A percentile compares a stretch with the other conserved stretches of the same genome.
phyloP scores from a whole-genome alignment of 2,888 invertebrate species.

The Drosophila eohydei region DNA sequence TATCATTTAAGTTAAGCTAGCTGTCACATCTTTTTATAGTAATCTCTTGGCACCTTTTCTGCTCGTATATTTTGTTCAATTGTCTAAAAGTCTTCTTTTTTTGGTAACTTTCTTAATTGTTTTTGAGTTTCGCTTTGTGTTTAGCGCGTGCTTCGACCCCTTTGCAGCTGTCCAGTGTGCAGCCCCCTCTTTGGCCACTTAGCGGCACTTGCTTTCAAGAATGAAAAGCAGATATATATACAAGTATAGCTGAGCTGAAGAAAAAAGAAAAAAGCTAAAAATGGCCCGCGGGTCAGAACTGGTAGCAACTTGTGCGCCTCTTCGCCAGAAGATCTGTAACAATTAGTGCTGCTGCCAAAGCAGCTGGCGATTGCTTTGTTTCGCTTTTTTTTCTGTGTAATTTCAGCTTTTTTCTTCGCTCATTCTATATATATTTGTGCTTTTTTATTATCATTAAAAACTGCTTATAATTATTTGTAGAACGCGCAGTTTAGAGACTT shows the following conservation, averaged over 20 bases:
- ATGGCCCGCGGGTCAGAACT: slow-evolving; percentile 65
- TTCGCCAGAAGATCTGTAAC: slow-evolving; percentile 78
- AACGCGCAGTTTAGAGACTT: slow-evolving; percentile 65
- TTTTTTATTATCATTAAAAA: slow-evolving; percentile 71
- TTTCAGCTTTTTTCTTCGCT: background rate
- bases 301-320: slow-evolving; percentile 75
- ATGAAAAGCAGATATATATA: slow-evolving; percentile 27
- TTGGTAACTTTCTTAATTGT: slow-evolving; percentile 47
- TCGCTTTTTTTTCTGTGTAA: slow-evolving; percentile 44
- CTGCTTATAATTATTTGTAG: slow-evolving; percentile 80
- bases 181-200: slow-evolving; percentile 63
- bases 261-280: slow-evolving; percentile 24
- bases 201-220: slow-evolving; percentile 76
- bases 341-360: slow-evolving; percentile 74
- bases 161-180: slow-evolving; percentile 31
- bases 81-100: background rate
- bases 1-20: background rate
- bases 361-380: slow-evolving; percentile 58
- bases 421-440: background rate
- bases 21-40: background rate
- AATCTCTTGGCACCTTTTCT: slow-evolving; percentile 7
- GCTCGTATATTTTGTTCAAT: slow-evolving; percentile 34
- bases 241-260: slow-evolving; percentile 12
- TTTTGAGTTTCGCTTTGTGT: slow-evolving; percentile 47
- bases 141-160: slow-evolving; percentile 59